phyloP scores from a whole-genome alignment of 1,140 invertebrate genomes.

The Pogonomyrmex barbatus region DNA sequence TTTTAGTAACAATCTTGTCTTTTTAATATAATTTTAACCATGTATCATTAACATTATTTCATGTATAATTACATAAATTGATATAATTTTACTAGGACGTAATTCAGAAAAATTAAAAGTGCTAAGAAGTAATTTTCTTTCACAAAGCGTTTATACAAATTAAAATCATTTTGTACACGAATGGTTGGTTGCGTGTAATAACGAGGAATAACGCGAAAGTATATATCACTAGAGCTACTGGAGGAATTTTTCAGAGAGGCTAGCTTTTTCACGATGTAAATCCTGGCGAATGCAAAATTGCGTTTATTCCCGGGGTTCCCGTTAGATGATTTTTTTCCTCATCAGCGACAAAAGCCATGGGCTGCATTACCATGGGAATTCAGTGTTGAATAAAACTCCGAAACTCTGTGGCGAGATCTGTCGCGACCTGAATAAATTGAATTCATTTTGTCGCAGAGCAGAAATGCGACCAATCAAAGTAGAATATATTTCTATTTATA shows the following conservation, averaged over 20 bases:
- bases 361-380: neutral
- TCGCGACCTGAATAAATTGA: slow-evolving; percentile 27
- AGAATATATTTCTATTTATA: neutral
- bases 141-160: neutral
- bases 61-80: neutral
- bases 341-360: slow-evolving; percentile 36
- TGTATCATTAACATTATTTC: neutral
- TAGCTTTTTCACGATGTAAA: slow-evolving; percentile 18
- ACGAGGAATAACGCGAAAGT: neutral
- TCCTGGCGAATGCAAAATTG: slow-evolving; percentile 37
- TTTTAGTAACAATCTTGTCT: neutral
- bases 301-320: slow-evolving; percentile 27
- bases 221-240: neutral
- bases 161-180: neutral
- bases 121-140: neutral
- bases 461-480: slow-evolving; percentile 17
- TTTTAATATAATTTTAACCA: neutral
- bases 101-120: slow-evolving; percentile 3
- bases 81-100: neutral
- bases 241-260: neutral
- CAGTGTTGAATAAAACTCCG: slow-evolving; percentile 3
- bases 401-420: neutral
- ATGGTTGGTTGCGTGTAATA: neutral
- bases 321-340: slow-evolving; percentile 34
- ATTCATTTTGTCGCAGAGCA: neutral